These are phyloP conservation scores for Chionomys nivalis DNA, from an alignment of 2,113 vertebrate species.

Conservation along the genomic window DNA sequence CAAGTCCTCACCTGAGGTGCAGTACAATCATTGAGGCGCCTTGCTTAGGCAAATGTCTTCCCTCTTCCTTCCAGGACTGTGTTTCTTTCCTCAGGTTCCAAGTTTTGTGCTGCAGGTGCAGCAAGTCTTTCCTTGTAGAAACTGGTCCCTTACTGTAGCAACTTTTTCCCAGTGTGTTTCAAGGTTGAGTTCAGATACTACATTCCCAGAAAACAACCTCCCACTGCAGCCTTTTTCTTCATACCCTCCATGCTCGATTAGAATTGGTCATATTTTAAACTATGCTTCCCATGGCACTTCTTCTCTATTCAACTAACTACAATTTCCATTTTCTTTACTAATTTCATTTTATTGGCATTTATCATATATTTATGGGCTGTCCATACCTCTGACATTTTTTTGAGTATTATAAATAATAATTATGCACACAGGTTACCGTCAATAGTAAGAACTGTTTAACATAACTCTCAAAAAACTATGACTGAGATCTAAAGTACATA, in stretches of 20 bases:
- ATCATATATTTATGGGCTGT: neutral
- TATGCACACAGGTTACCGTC: neutral
- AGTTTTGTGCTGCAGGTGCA: neutral
- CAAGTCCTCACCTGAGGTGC: neutral
- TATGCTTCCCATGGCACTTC: too few relatives aligned
- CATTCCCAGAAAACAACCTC: fast-evolving
- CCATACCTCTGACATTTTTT: neutral
- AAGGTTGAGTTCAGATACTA: neutral
- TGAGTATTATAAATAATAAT: neutral
- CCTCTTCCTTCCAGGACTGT: neutral
- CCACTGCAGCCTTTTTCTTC: too few relatives aligned
- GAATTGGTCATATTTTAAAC: neutral
- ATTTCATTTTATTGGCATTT: neutral
- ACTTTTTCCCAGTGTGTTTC: neutral
- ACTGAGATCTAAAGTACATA: neutral
- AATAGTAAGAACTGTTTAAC: neutral
- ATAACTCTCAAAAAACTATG: neutral
- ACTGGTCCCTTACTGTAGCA: too few relatives aligned
- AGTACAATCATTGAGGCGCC: neutral
- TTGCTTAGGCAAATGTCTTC: neutral
- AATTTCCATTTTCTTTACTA: neutral
- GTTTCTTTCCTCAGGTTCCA: neutral
- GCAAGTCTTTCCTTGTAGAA: neutral
- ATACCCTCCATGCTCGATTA: fast-evolving
- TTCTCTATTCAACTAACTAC: neutral